phyloP scores from a whole-genome alignment of 1,140 invertebrate genomes.

The Aradophagus sp. region DNA sequence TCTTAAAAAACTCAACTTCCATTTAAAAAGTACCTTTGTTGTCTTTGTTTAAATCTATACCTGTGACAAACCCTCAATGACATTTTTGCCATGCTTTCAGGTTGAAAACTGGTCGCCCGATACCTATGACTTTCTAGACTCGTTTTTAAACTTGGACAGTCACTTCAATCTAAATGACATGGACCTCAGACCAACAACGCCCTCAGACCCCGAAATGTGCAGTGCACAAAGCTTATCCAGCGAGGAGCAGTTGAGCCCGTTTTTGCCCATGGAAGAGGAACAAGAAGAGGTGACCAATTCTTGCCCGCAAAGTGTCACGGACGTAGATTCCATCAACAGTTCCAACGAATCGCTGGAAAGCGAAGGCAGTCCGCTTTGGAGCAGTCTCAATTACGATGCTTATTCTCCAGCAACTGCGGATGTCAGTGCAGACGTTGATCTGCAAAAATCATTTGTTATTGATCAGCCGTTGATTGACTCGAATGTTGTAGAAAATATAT shows the following conservation, averaged over 20 bases:
- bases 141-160: constrained; percentile 65
- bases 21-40: too few species aligned
- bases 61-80: too few species aligned
- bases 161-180: constrained; percentile 65
- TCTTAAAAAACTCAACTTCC: too few species aligned
- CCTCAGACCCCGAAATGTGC: constrained; percentile 67
- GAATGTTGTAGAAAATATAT: constrained; percentile 41
- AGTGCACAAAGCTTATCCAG: constrained; percentile 66
- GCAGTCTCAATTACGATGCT: constrained; percentile 62
- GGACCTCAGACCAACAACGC: constrained; percentile 63
- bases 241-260: constrained; percentile 68
- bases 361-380: constrained; percentile 64
- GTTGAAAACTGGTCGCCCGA: constrained; percentile 48
- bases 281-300: constrained; percentile 62
- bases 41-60: too few species aligned
- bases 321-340: constrained; percentile 64
- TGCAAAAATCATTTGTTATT: constrained; percentile 60
- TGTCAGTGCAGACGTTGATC: constrained; percentile 61
- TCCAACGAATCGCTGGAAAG: constrained; percentile 65
- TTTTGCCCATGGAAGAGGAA: constrained; percentile 65
- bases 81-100: too few species aligned
- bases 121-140: constrained; percentile 61
- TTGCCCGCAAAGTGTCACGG: constrained; percentile 63
- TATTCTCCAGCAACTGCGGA: constrained; percentile 62
- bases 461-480: constrained; percentile 59